phyloP scores from a whole-genome alignment of 2,888 invertebrate genomes.

The Augochlorella aurata region DNA sequence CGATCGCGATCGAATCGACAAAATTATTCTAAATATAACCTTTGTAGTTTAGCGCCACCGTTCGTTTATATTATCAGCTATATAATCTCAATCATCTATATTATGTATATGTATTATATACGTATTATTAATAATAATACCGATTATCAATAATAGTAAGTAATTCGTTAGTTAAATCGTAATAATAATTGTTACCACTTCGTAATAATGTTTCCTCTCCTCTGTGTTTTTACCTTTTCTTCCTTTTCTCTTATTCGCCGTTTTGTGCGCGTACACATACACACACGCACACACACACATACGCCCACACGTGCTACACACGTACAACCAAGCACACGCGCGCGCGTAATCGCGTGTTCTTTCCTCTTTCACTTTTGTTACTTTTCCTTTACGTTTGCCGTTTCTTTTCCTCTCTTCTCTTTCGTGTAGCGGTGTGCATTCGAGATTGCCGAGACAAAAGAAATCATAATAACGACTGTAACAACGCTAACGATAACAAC shows the following conservation, averaged over 20 bases:
- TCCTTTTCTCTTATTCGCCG: background rate
- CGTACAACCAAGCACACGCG: background rate
- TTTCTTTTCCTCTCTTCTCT: background rate
- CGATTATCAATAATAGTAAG: constrained; percentile 58
- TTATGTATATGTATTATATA: constrained; percentile 32
- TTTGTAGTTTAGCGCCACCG: constrained; percentile 64
- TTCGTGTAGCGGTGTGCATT: background rate
- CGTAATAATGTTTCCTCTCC: constrained; percentile 9
- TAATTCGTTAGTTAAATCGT: constrained; percentile 25
- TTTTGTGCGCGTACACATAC: constrained; percentile 39
- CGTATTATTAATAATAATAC: constrained; percentile 72
- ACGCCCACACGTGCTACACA: background rate
- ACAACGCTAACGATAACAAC: constrained; percentile 7
- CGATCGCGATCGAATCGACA: background rate
- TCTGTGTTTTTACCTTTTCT: background rate
- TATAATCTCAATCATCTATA: constrained; percentile 70
- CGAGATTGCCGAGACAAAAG: background rate
- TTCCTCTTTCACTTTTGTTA: background rate
- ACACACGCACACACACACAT: background rate
- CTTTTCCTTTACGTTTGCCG: no score
- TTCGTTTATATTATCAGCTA: constrained; percentile 70
- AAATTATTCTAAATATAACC: constrained; percentile 74
- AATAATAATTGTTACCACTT: constrained; percentile 20
- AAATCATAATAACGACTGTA: constrained; percentile 16
- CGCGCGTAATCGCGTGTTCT: background rate